Evolutionary conservation across 2,888 invertebrate species (phyloP), one percentile per base, ranked within the genome.

Genomic region (Ophion ventricosus): DNA sequence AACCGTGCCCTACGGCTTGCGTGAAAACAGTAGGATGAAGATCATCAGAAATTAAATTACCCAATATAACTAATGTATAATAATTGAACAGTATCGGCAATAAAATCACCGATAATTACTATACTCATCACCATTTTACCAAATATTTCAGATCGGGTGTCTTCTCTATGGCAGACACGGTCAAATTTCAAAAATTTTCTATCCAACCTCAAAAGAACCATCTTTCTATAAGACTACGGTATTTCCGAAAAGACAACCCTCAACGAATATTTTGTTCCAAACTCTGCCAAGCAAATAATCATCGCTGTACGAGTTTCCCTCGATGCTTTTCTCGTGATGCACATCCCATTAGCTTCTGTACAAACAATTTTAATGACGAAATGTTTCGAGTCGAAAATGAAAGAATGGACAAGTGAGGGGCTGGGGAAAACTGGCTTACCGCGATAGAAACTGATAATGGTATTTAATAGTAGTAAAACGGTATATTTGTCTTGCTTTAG

Each of bases 401-500:
- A 23, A 14, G 35, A 11, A 59, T 20, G 40, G 8, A n/a, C 26
- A 70, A 29, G 29, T n/a, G 11, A 14, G 49, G 3, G 49, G 17
- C 17, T n/a, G 56, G 29, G 56, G 20, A 17, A 72, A 49, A 49
- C 17, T 49, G 17, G 49, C 49, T 49, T 63, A 75, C 29, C 25
- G 64, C 49, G 49, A 75, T 35, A 54, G 59, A 69, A 77, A 69
- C 25, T 69, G 67, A 73, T 74, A 80, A 80, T 80, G 72, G 73
- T 67, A 57, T 80, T 74, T 67, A 80, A 74, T 67, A 43, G 66
- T 57, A 74, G 80, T 74, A 67, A 80, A 80, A 67, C 59, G 64
- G 81, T 79, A 75, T 82, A 84, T 84, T 84, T 79, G 79, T 84
- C 82, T 84, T 84, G 84, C 82, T 82, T 76, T 76, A 72, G 79